A percentile compares a stretch with the other conserved stretches of the same genome.
These are phyloP conservation scores for Liasis olivaceus DNA, from an alignment of 2,797 vertebrate species.

Conservation along the genomic window DNA sequence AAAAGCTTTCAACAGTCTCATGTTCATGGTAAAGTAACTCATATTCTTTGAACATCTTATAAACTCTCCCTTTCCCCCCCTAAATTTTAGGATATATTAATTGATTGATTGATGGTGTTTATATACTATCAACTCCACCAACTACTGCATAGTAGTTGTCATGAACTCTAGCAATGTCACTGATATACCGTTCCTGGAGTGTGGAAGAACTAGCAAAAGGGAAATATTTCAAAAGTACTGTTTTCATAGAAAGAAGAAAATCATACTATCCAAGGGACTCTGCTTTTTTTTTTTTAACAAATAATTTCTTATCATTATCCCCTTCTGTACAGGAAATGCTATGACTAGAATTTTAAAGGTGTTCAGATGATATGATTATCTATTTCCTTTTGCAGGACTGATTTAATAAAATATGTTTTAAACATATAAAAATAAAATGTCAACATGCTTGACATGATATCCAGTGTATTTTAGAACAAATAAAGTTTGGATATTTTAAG, in stretches of 20 bases:
- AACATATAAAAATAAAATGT: neutral
- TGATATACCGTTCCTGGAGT: neutral
- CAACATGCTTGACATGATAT: neutral
- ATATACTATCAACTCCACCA: neutral
- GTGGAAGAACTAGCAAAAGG: neutral
- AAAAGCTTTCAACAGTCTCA: conserved; percentile 99
- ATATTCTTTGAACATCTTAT: conserved; percentile 8
- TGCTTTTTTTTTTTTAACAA: neutral
- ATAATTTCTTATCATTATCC: neutral
- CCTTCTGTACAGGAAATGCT: neutral
- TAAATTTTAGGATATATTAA: neutral
- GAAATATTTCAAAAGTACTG: neutral
- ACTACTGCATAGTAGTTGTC: neutral
- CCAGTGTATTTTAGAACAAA: neutral
- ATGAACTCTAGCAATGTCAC: neutral
- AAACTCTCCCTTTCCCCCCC: neutral
- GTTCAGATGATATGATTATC: neutral
- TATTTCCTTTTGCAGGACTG: neutral
- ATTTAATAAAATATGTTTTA: neutral
- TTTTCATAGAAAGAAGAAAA: neutral
- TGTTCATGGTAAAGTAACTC: conserved; percentile 87
- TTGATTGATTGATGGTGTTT: neutral
- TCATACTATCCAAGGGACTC: neutral
- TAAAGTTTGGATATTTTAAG: neutral
- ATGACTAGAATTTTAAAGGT: conserved; percentile 24